A percentile compares a stretch with the other conserved stretches of the same genome.
phyloP scores from a whole-genome alignment of 2,113 vertebrate species.

The Pampusana beccarii region DNA sequence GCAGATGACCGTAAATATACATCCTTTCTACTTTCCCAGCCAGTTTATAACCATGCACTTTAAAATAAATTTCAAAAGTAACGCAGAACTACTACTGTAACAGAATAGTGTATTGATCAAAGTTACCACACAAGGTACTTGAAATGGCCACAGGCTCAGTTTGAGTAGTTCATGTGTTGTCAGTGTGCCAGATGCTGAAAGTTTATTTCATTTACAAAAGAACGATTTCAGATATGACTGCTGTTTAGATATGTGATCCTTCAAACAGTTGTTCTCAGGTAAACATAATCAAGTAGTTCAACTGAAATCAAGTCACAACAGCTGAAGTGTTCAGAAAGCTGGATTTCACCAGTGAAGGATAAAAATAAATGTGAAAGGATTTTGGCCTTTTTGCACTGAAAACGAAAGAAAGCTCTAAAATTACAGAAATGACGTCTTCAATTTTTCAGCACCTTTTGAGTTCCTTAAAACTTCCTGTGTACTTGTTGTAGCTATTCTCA shows the following conservation, averaged over 20 bases:
- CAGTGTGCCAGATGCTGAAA: background rate
- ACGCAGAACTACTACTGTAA: slow-evolving; percentile 8
- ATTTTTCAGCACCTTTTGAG: background rate
- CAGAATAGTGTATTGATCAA: background rate
- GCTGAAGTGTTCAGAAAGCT: background rate
- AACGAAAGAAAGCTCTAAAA: background rate
- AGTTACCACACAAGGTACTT: background rate
- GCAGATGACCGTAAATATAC: slow-evolving; percentile 78
- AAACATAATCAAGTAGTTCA: background rate
- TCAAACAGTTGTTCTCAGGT: background rate
- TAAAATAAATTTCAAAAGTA: slow-evolving; percentile 17
- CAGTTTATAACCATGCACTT: background rate
- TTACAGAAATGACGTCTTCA: background rate
- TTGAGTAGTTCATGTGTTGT: background rate
- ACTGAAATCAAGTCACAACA: background rate
- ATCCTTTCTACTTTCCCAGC: background rate
- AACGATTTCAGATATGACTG: background rate
- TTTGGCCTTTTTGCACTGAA: background rate
- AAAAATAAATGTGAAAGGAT: background rate
- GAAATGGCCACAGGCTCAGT: background rate
- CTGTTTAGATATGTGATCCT: background rate
- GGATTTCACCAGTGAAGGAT: background rate
- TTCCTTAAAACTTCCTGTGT: background rate
- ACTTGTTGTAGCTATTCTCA: background rate
- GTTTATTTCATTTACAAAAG: background rate